phyloP scores from a whole-genome alignment of 2,113 vertebrate genomes.

The Datnioides undecimradiatus region DNA sequence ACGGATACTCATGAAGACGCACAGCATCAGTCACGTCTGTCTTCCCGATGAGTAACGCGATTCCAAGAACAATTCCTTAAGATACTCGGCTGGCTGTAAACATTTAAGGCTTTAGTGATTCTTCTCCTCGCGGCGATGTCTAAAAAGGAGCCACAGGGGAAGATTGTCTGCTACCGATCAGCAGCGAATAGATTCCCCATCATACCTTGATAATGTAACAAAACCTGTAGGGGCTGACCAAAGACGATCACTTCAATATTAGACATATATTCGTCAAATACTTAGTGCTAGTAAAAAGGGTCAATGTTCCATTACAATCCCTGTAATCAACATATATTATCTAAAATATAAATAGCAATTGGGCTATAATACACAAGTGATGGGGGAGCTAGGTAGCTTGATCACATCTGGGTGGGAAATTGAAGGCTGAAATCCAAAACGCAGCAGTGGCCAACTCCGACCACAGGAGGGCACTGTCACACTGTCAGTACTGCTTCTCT shows the following conservation, averaged over 20 bases:
- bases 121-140: constrained; percentile 35
- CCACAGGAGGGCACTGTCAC: constrained; percentile 68
- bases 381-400: constrained; percentile 47
- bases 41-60: background rate
- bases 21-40: background rate
- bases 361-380: constrained; percentile 50
- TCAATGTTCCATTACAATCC: constrained; percentile 52
- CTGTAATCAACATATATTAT: constrained; percentile 71
- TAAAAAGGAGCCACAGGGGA: constrained; percentile 6
- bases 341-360: constrained; percentile 75
- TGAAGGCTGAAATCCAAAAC: constrained; percentile 9
- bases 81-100: constrained; percentile 57
- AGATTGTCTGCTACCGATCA: constrained; percentile 15
- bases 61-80: background rate
- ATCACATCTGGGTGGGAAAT: constrained; percentile 27
- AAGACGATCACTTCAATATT: background rate
- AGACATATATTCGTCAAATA: constrained; percentile 30
- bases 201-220: background rate
- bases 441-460: constrained; percentile 34
- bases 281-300: constrained; percentile 66
- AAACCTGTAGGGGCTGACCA: background rate
- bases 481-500: constrained; percentile 35
- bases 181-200: constrained; percentile 23
- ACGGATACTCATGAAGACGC: constrained; percentile 17
- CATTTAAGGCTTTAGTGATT: constrained; percentile 63